Percentiles rank a stretch among this genome's conserved stretches.
These are phyloP conservation scores for Tipula unca DNA, from an alignment of 2,888 invertebrate genomes.

Conservation along the genomic window DNA sequence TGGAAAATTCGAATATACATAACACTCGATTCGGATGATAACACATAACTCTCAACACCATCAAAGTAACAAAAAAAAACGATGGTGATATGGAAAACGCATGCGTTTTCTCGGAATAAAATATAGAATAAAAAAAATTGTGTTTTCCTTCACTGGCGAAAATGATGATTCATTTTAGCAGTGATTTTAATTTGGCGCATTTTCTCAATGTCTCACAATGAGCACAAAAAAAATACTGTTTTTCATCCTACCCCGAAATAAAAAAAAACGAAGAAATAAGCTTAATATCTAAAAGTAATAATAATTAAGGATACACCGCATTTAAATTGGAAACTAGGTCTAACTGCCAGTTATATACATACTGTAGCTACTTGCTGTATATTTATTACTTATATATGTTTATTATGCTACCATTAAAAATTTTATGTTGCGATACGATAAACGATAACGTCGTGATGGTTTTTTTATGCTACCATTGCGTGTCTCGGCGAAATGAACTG, in stretches of 20 bases:
- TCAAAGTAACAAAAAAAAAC: not conserved
- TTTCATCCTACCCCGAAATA: not conserved
- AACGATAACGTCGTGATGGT: not conserved
- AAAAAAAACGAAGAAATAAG: not conserved
- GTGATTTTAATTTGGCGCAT: conserved; percentile 16
- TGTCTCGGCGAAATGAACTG: not conserved
- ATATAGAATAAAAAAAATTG: not conserved
- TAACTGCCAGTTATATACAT: not conserved
- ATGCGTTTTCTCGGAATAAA: not conserved
- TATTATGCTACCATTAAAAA: not conserved
- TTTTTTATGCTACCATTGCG: not conserved
- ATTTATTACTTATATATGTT: too few species aligned
- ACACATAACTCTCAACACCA: not conserved
- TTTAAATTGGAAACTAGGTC: not conserved
- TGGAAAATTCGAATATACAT: not conserved
- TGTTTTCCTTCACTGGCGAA: not conserved
- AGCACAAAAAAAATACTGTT: not conserved
- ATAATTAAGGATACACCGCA: not conserved
- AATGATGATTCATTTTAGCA: conserved; percentile 18
- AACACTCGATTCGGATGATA: not conserved
- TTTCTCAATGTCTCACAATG: not conserved
- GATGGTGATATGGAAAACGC: not conserved
- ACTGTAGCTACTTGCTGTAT: not conserved
- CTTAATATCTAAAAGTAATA: not conserved
- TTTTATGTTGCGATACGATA: not conserved